Evolutionary conservation across 2,113 vertebrate species (phyloP).

Genomic region (Taurulus bubalis): DNA sequence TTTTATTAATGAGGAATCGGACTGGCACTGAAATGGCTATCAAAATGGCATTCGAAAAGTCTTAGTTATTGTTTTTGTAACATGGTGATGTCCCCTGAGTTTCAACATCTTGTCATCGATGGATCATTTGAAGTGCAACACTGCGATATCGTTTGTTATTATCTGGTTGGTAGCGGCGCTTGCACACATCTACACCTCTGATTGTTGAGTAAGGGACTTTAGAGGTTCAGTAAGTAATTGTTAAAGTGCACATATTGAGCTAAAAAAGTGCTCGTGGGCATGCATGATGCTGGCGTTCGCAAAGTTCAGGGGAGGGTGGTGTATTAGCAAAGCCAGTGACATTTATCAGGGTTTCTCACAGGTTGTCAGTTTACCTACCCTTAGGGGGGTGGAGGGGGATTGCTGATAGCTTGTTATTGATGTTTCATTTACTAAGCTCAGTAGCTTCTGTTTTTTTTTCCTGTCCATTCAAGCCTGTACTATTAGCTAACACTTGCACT

Average conservation of each 20-base stretch:
- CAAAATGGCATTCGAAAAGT: not conserved
- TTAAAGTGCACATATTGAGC: constrained; percentile 16
- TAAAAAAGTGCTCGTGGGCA: constrained; percentile 3
- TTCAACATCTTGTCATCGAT: not conserved
- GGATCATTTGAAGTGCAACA: not conserved
- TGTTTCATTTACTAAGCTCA: constrained; percentile 9
- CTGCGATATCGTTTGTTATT: not conserved
- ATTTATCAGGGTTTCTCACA: constrained; percentile 5
- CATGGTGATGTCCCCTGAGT: not conserved
- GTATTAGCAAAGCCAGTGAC: not conserved
- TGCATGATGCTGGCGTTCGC: not conserved
- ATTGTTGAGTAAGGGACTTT: constrained; percentile 7
- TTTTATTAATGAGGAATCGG: not conserved
- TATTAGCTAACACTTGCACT: not conserved
- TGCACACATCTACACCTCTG: not conserved
- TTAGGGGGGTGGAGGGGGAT: not conserved
- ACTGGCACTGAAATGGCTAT: not conserved
- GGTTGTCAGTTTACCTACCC: constrained; percentile 8
- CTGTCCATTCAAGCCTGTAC: not conserved
- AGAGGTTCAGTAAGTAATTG: constrained; percentile 1
- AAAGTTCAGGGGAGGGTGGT: not conserved
- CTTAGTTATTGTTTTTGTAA: not conserved
- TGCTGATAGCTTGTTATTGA: constrained; percentile 11
- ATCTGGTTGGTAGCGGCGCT: not conserved
- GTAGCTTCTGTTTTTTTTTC: not conserved